phyloP scores from a whole-genome alignment of 2,797 vertebrate genomes.

The Chrosomus eos region DNA sequence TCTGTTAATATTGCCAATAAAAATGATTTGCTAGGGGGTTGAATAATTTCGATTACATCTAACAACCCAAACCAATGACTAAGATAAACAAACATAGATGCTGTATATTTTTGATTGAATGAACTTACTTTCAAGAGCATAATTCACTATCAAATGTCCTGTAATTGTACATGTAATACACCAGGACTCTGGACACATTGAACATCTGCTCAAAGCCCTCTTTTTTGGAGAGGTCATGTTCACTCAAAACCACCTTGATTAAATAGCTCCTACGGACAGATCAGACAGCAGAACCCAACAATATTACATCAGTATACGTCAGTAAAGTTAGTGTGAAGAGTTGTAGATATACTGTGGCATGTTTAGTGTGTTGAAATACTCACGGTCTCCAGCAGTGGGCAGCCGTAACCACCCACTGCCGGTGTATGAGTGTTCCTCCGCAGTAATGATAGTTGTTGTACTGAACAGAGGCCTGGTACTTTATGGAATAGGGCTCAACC shows the following conservation, averaged over 20 bases:
- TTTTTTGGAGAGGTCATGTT: conserved; percentile 62
- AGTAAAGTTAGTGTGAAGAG: not conserved
- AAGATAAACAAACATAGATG: not conserved
- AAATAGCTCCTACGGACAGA: conserved; percentile 62
- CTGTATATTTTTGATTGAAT: not conserved
- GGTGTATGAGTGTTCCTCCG: conserved; percentile 66
- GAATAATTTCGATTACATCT: too few relatives aligned
- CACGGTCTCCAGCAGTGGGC: conserved; percentile 73
- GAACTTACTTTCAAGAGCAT: conserved; percentile 80
- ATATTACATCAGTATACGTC: not conserved
- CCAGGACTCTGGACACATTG: conserved; percentile 62
- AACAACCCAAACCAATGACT: not conserved
- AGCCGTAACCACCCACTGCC: conserved; percentile 69
- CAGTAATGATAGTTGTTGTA: conserved; percentile 66
- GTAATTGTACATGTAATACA: conserved; percentile 66
- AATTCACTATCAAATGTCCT: conserved; percentile 78
- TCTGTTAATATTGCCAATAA: too few relatives aligned
- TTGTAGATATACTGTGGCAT: not conserved
- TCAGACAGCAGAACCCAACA: not conserved
- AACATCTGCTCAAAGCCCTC: conserved; percentile 74
- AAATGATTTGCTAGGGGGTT: too few relatives aligned
- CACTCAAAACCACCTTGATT: conserved; percentile 73
- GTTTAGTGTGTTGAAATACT: conserved; percentile 59
- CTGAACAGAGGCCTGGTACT: conserved; percentile 69
- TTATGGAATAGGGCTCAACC: conserved; percentile 66